Evolutionary conservation across 2,113 vertebrate species (phyloP).

Genomic region (Todiramphus saurophagus): DNA sequence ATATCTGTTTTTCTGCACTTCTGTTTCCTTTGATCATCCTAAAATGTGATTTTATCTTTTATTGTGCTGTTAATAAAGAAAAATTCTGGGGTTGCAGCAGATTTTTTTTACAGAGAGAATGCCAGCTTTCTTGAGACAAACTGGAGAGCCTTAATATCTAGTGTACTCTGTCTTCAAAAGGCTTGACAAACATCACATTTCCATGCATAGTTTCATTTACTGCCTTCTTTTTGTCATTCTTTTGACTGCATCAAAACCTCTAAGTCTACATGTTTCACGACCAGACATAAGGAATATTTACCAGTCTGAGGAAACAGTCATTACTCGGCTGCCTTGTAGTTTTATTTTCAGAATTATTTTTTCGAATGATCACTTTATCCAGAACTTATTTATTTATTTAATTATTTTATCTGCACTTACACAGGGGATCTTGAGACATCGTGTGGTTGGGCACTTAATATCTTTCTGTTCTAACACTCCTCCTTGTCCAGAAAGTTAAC

Average conservation of each 20-base stretch:
- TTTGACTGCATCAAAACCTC: background rate
- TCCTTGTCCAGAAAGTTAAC: background rate
- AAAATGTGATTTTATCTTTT: background rate
- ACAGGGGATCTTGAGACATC: background rate
- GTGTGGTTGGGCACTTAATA: background rate
- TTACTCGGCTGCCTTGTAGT: background rate
- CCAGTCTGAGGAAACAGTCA: fast-evolving
- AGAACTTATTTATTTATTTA: background rate
- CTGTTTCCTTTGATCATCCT: background rate
- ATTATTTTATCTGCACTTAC: background rate
- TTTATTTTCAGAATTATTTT: background rate
- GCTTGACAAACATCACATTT: background rate
- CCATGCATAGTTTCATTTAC: background rate
- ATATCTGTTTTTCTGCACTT: background rate
- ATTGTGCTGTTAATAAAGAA: background rate
- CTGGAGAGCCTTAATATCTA: background rate
- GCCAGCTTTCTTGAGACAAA: background rate
- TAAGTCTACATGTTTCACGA: background rate
- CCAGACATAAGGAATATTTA: background rate
- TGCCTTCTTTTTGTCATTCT: background rate
- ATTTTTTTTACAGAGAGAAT: background rate
- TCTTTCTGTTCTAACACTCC: background rate
- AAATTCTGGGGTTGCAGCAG: background rate
- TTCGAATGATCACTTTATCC: background rate
- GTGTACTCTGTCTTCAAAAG: background rate